Evolutionary conservation across 2,797 vertebrate species (phyloP).

Genomic region (Ceyx erithaca): DNA sequence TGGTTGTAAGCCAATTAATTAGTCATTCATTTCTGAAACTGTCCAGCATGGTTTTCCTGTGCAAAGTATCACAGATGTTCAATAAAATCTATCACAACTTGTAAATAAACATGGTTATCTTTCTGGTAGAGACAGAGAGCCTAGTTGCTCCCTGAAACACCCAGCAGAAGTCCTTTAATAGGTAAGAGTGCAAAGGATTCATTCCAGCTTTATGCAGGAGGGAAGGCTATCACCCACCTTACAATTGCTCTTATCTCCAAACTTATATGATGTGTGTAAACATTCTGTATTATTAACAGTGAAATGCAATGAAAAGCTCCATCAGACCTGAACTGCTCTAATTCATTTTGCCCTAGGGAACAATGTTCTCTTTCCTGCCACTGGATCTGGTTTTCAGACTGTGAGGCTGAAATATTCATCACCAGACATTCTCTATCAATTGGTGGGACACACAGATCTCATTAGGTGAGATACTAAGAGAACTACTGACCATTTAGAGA

Average conservation of each 20-base stretch:
- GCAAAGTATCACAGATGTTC: not conserved
- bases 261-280: slow-evolving; percentile 58
- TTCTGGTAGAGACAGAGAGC: not conserved
- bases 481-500: not conserved
- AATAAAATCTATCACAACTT: not conserved
- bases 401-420: not conserved
- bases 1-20: not conserved
- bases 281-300: slow-evolving; percentile 75
- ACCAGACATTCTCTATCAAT: not conserved
- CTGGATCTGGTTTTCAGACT: not conserved
- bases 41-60: not conserved
- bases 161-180: not conserved
- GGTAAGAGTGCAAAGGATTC: not conserved
- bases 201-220: slow-evolving; percentile 72
- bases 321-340: not conserved
- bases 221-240: slow-evolving; percentile 78
- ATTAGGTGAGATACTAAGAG: not conserved
- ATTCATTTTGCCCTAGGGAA: not conserved
- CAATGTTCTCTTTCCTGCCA: not conserved
- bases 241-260: slow-evolving; percentile 77
- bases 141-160: not conserved
- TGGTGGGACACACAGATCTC: not conserved
- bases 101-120: not conserved
- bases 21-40: slow-evolving; percentile 10
- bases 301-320: slow-evolving; percentile 74